phyloP scores from a whole-genome alignment of 2,797 vertebrate species.

The Pteronotus mesoamericanus region DNA sequence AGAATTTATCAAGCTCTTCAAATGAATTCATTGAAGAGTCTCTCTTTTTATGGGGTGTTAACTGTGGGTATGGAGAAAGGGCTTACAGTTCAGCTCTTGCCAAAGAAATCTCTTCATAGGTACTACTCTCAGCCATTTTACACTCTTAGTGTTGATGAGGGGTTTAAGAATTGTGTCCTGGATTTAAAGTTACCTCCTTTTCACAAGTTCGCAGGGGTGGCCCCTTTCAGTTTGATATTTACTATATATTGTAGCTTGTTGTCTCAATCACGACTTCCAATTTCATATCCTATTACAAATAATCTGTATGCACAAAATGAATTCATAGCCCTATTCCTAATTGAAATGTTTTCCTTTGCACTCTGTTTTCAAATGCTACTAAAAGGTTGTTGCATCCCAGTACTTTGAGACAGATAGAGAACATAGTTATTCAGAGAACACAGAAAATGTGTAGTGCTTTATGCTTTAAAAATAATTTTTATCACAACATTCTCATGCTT shows the following conservation, averaged over 20 bases:
- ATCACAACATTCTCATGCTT: background rate
- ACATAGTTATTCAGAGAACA: background rate
- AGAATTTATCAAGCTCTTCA: background rate
- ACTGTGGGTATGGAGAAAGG: background rate
- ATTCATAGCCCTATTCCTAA: background rate
- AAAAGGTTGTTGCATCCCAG: background rate
- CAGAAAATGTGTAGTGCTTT: background rate
- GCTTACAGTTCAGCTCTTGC: background rate
- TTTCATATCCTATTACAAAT: background rate
- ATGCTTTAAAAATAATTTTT: constrained; percentile 12
- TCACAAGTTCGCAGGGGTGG: background rate
- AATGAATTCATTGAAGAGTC: background rate
- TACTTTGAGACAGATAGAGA: background rate
- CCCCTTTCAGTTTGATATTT: background rate
- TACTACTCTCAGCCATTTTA: background rate
- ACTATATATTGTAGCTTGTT: background rate
- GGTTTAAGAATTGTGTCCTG: background rate
- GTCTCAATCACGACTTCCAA: background rate
- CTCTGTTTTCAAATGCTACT: background rate
- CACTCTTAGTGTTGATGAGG: background rate
- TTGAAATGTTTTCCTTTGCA: background rate
- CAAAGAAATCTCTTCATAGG: background rate
- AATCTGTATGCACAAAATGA: background rate
- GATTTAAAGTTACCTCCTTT: background rate
- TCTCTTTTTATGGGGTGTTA: background rate